phyloP scores from a whole-genome alignment of 1,140 invertebrate species.

The Druon quercuslanigerum region DNA sequence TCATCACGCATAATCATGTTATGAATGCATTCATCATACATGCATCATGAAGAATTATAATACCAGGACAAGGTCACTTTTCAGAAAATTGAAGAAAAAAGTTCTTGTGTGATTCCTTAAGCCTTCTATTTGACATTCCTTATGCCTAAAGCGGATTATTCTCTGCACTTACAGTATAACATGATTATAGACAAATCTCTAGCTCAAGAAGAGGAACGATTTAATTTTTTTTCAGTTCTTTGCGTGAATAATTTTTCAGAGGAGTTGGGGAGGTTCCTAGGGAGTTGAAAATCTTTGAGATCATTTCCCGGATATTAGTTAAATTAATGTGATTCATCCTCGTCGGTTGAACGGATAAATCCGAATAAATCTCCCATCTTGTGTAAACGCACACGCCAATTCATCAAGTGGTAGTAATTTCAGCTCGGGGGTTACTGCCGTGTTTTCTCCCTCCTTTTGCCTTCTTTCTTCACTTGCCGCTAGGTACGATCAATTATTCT shows the following conservation, averaged over 20 bases:
- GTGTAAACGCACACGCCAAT: slow-evolving; percentile 2
- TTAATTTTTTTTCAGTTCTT: too few relatives aligned
- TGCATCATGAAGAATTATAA: neutral
- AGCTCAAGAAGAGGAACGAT: too few relatives aligned
- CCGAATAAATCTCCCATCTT: slow-evolving; percentile 11
- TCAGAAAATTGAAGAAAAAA: too few relatives aligned
- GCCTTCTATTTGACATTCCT: too few relatives aligned
- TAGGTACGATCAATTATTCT: slow-evolving; percentile 31
- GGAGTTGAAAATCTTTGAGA: neutral
- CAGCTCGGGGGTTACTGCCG: slow-evolving; percentile 8
- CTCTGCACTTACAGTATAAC: too few relatives aligned
- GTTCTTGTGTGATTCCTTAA: too few relatives aligned
- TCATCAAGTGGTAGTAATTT: slow-evolving; percentile 16
- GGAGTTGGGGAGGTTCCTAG: neutral
- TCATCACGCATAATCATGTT: neutral
- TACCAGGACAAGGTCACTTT: slow-evolving; percentile 1
- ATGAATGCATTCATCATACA: neutral
- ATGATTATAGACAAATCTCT: too few relatives aligned
- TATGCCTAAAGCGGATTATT: too few relatives aligned
- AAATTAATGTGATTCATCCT: neutral
- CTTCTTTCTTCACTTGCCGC: slow-evolving; percentile 27
- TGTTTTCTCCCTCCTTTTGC: slow-evolving; percentile 1
- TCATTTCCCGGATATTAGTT: slow-evolving; percentile 19
- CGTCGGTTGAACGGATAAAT: neutral
- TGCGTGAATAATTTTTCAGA: neutral